A percentile compares a stretch with the other conserved stretches of the same genome.
phyloP scores from a whole-genome alignment of 2,797 vertebrate species.

The Acanthurus tractus region DNA sequence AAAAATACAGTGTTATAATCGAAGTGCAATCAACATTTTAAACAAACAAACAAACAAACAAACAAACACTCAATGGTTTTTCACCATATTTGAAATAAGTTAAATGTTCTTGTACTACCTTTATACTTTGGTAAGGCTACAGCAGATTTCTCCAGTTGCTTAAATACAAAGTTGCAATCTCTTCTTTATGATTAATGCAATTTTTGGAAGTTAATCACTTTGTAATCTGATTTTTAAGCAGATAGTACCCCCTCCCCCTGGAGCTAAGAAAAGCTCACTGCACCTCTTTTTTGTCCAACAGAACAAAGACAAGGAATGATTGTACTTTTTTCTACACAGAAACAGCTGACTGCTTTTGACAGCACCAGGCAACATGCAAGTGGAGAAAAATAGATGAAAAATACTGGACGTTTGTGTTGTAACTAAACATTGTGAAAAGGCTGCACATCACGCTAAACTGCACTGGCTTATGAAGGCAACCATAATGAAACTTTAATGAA shows the following conservation, averaged over 20 bases:
- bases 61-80: too few relatives aligned
- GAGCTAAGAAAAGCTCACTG: slow-evolving; percentile 4
- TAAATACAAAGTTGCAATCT: background rate
- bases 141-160: background rate
- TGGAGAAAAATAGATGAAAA: slow-evolving; percentile 7
- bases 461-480: background rate
- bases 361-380: background rate
- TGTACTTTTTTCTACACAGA: background rate
- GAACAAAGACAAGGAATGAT: background rate
- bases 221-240: background rate
- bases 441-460: slow-evolving; percentile 1
- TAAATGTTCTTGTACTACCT: background rate
- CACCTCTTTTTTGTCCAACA: background rate
- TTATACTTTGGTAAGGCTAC: background rate
- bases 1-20: background rate
- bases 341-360: background rate
- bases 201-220: background rate
- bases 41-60: background rate
- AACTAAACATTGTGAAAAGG: background rate
- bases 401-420: slow-evolving; percentile 1
- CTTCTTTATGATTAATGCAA: background rate
- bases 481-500: slow-evolving; percentile 38
- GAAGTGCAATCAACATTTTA: background rate
- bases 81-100: background rate
- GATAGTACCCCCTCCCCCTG: background rate